Evolutionary conservation across 2,797 vertebrate species (phyloP), one percentile per base, ranked within the genome.

Genomic region (Salarias fasciatus): DNA sequence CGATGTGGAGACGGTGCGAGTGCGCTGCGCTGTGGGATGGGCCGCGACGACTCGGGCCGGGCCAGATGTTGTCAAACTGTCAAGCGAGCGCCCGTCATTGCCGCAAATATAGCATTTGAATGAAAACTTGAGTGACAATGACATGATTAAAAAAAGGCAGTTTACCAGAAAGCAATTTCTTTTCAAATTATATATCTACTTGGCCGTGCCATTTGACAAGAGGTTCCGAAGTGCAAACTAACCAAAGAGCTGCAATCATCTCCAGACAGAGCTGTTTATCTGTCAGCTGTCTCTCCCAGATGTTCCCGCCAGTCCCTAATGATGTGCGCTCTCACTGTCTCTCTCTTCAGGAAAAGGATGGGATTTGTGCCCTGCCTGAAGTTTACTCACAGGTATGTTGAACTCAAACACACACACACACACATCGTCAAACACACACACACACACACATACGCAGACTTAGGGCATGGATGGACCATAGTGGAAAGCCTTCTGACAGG

Each of bases 401-500:
- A n/a, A n/a, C n/a, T n/a, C n/a, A n/a, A n/a, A n/a, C n/a, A n/a
- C n/a, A n/a, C n/a, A n/a, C n/a, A n/a, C n/a, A n/a, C n/a, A n/a
- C n/a, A n/a, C n/a, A n/a, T 59, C 46, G 44, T 62, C n/a, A 52
- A 65, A 56, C 35, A 15, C 6, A 51, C 55, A 40, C 69, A 43
- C 14, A 11, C 48, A 48, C 69, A 57, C 11, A 61, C 54, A 72
- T 70, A 51, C 62, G 55, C 82, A 69, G 72, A 77, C 75, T 82
- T 61, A 78, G 68, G 58, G 71, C 76, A 75, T 51, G 61, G 77
- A 75, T 61, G 73, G 75, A 82, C 72, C 60, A 37, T 59, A 70
- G 81, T 79, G 10, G 64, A 79, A 80, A 82, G 82, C 56, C 69
- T 53, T 60, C 71, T 91, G 91, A 91, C 89, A 90, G 89, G 87